A percentile compares a stretch with the other conserved stretches of the same genome.
phyloP scores from a whole-genome alignment of 2,888 invertebrate genomes.

The Drosophila niveifrons region DNA sequence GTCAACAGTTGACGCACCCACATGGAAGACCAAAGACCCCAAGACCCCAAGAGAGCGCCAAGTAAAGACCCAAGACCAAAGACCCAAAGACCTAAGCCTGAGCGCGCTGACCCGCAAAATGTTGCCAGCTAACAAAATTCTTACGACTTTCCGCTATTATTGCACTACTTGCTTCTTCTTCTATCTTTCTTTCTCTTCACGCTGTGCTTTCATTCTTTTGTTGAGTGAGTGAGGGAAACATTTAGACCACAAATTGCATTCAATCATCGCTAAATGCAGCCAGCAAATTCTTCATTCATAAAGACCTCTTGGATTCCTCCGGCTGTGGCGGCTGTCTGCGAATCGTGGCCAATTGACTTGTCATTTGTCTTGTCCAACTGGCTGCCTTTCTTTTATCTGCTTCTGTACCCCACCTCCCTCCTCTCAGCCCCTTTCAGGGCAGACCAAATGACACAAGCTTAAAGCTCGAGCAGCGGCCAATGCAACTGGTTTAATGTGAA shows the following conservation, averaged over 20 bases:
- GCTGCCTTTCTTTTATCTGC: not conserved
- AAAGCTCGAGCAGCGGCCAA: no score
- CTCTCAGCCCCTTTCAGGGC: no score
- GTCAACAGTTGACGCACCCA: constrained; percentile 46
- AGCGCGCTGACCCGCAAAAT: constrained; percentile 36
- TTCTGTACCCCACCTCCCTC: no score
- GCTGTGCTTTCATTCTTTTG: constrained; percentile 8
- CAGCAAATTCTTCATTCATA: constrained; percentile 26
- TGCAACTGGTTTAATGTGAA: no score
- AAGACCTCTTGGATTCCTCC: constrained; percentile 14
- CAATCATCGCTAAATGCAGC: constrained; percentile 45
- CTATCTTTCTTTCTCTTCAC: no score
- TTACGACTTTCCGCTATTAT: not conserved
- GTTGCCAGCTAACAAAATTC: constrained; percentile 15
- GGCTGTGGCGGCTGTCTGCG: constrained; percentile 11
- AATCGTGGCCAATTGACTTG: constrained; percentile 41
- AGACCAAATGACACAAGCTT: no score
- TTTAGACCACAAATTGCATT: constrained; percentile 53
- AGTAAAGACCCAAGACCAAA: constrained; percentile 1
- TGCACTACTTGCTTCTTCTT: no score
- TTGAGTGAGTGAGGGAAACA: constrained; percentile 25
- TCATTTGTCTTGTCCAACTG: constrained; percentile 25
- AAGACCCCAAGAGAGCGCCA: constrained; percentile 1
- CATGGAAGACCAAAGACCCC: constrained; percentile 16
- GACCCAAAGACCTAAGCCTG: constrained; percentile 4